Evolutionary conservation across 1,140 invertebrate genomes (phyloP).

Genomic region (Drosophila mojavensis): DNA sequence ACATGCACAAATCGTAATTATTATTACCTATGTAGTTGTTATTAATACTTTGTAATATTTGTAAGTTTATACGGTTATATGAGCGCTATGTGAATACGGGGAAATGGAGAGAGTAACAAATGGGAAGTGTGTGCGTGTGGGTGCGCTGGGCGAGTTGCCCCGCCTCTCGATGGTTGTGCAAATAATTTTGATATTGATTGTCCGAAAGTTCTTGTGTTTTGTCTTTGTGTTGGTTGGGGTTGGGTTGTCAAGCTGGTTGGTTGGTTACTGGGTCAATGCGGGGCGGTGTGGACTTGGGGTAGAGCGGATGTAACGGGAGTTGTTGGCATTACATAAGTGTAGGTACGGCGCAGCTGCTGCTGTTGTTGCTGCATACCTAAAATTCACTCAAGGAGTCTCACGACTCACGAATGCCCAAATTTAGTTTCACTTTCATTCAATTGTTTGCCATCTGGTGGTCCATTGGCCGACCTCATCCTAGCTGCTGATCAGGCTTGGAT

Average conservation of each 20-base stretch:
- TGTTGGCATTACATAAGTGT: slow-evolving; percentile 34
- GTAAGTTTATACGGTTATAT: slow-evolving; percentile 35
- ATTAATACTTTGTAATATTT: slow-evolving; percentile 31
- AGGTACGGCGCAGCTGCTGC: slow-evolving; percentile 43
- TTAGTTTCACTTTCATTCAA: not conserved
- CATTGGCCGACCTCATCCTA: slow-evolving; percentile 53
- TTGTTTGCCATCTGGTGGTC: slow-evolving; percentile 21
- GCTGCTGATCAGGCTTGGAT: slow-evolving; percentile 63
- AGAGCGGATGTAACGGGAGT: slow-evolving; percentile 15
- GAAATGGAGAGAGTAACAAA: slow-evolving; percentile 56
- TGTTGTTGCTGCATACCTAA: not conserved
- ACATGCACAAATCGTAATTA: slow-evolving; percentile 57
- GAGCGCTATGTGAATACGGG: slow-evolving; percentile 34
- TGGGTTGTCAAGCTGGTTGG: slow-evolving; percentile 32
- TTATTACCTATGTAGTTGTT: slow-evolving; percentile 27
- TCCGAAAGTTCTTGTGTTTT: slow-evolving; percentile 72
- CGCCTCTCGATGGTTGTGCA: slow-evolving; percentile 62
- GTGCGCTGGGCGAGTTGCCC: not conserved
- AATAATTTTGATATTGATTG: slow-evolving; percentile 76
- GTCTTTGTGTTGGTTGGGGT: slow-evolving; percentile 4
- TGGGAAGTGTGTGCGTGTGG: slow-evolving; percentile 55
- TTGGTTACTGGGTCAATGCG: slow-evolving; percentile 31
- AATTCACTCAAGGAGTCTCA: not conserved
- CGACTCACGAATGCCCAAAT: slow-evolving; percentile 10
- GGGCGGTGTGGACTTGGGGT: slow-evolving; percentile 16